Evolutionary conservation across 2,113 vertebrate genomes (phyloP).

Genomic region (Blennius ocellaris): DNA sequence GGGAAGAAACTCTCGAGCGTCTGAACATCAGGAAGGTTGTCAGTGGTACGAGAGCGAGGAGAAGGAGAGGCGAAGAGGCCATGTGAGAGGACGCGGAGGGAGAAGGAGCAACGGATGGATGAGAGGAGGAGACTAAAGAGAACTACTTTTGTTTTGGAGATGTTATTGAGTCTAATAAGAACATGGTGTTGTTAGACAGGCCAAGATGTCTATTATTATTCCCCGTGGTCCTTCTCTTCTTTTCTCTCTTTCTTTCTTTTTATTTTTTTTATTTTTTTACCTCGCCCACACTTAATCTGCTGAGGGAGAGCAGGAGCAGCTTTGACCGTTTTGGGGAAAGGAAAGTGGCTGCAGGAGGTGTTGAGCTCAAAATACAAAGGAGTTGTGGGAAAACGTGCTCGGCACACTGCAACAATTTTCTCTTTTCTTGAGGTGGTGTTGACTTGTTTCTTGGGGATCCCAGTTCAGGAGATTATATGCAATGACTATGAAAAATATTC

Average conservation of each 20-base stretch:
- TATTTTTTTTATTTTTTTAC: not conserved
- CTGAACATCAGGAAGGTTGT: slow-evolving; percentile 22
- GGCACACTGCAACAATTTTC: not conserved
- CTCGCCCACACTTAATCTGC: slow-evolving; percentile 57
- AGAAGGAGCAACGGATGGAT: not conserved
- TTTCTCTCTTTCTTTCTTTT: slow-evolving; percentile 29
- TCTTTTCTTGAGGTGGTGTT: not conserved
- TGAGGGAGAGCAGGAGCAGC: slow-evolving; percentile 13
- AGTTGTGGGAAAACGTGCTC: not conserved
- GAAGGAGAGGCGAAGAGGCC: not conserved
- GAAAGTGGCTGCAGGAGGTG: slow-evolving; percentile 14
- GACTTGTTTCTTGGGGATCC: too few relatives aligned
- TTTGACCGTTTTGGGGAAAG: slow-evolving; percentile 29
- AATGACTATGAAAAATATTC: too few relatives aligned
- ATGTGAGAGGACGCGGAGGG: not conserved
- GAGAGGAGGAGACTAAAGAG: slow-evolving; percentile 23
- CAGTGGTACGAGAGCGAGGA: not conserved
- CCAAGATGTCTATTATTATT: slow-evolving; percentile 18
- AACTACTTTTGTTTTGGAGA: slow-evolving; percentile 40
- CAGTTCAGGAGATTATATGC: too few relatives aligned
- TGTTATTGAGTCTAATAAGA: slow-evolving; percentile 50
- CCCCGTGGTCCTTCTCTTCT: slow-evolving; percentile 42
- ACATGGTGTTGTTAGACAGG: slow-evolving; percentile 35
- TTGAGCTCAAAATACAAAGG: slow-evolving; percentile 16
- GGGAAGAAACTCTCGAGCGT: slow-evolving; percentile 9